Evolutionary conservation across 1,140 invertebrate genomes (phyloP), one percentile per base, ranked within the genome.

Genomic region (Drosophila neocordata): DNA sequence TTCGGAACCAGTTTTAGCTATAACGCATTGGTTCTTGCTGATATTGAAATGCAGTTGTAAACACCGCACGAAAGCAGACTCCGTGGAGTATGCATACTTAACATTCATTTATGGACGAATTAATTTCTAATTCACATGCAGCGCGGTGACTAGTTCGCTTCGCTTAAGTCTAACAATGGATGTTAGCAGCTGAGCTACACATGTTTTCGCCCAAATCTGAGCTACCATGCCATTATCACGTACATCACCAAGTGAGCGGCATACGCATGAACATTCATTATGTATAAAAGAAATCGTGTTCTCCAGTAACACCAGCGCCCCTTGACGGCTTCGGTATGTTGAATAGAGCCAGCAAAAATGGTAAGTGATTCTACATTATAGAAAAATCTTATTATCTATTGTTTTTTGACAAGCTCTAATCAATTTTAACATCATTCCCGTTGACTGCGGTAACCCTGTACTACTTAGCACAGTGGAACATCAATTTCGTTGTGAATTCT

Each of bases 111-210:
- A 81, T 68, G 70, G 73, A 80, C 77, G 80, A 85, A 84, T 75
- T 89, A 89, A 89, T 87, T 89, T 89, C 85, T 79, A 89, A 89
- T 89, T 87, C 85, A 82, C 78, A 87, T 81, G 75, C 82, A 85
- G 69, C 73, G 73, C 72, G 85, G 78, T 79, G 67, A 74, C 63
- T 62, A 53, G 41, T 65, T 51, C 38, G 73, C 60, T 73, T 18
- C 55, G 63, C 57, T 58, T 55, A 59, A 56, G 60, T 67, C 68
- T 71, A 70, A 75, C 77, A 85, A 79, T 62, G 69, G 74, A 80
- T 73, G 70, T 79, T 78, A 87, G 76, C 85, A 89, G 78, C 84
- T 85, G 72, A 90, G 78, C 79, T 90, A 89, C 85, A 89, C 87
- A 85, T 89, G 85, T 89, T 89, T 85, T 72, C 69, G 67, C 73